Conservation (phyloP, 1,140 invertebrate genomes). For the Bombus confusus region DNA sequence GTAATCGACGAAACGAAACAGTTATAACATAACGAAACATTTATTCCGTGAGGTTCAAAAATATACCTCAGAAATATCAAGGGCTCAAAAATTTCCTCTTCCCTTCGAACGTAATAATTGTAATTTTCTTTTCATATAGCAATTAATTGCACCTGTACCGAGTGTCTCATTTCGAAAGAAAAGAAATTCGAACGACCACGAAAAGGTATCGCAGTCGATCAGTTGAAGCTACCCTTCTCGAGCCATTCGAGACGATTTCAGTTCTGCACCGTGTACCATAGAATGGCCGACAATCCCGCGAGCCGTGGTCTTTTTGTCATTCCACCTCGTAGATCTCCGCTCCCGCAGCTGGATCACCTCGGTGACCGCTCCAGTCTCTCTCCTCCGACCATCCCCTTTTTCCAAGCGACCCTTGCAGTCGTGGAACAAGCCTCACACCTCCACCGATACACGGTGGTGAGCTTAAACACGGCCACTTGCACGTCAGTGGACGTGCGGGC, state of each 20-base stretch:
- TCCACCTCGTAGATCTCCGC: constrained; percentile 74
- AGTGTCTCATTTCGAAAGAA: constrained; percentile 11
- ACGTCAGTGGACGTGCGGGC: constrained; percentile 33
- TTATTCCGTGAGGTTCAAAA: too few relatives aligned
- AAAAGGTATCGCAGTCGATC: constrained; percentile 50
- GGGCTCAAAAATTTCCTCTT: neutral
- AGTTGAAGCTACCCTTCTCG: constrained; percentile 46
- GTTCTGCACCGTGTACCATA: constrained; percentile 10
- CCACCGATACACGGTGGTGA: constrained; percentile 74
- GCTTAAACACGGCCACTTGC: constrained; percentile 75
- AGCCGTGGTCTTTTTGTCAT: constrained; percentile 74
- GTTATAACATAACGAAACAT: too few relatives aligned
- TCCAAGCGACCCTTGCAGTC: constrained; percentile 53
- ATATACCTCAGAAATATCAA: neutral
- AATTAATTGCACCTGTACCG: constrained; percentile 28
- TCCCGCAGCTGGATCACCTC: constrained; percentile 67
- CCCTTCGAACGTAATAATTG: constrained; percentile 18
- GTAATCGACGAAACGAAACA: too few relatives aligned
- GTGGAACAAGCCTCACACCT: constrained; percentile 47
- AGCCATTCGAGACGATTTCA: constrained; percentile 67
- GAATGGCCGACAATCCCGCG: constrained; percentile 36
- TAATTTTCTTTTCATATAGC: constrained; percentile 30
- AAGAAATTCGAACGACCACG: constrained; percentile 53
- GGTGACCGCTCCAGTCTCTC: constrained; percentile 69
- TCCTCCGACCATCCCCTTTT: constrained; percentile 44